Evolutionary conservation across 2,113 vertebrate genomes (phyloP).

Genomic region (Sporophila hypoxantha): DNA sequence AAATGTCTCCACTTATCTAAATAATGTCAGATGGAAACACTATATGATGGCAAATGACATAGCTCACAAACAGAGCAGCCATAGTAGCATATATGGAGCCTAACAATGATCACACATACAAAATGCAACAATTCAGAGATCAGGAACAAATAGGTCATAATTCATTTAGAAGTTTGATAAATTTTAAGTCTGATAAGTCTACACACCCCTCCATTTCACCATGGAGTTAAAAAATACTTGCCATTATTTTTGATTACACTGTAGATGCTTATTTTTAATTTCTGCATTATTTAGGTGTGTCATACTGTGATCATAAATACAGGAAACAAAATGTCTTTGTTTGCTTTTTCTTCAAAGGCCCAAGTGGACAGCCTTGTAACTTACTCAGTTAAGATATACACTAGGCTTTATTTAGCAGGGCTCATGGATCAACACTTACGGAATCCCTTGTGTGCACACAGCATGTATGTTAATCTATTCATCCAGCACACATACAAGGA

Average conservation of each 20-base stretch:
- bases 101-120: background rate
- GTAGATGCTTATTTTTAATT: background rate
- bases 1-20: conserved; percentile 15
- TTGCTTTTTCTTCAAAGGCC: background rate
- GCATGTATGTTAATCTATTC: background rate
- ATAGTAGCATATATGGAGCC: background rate
- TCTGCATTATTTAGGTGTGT: background rate
- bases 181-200: background rate
- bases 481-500: background rate
- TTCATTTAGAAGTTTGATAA: background rate
- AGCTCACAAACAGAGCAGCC: background rate
- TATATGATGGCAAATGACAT: background rate
- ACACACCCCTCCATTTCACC: background rate
- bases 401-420: background rate
- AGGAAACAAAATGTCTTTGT: background rate
- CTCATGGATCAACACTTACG: background rate
- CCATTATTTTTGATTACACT: background rate
- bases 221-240: background rate
- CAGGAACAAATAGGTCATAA: background rate
- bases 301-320: background rate
- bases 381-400: background rate
- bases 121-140: background rate
- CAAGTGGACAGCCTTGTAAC: background rate
- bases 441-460: background rate
- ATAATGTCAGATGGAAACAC: background rate